Base-by-base conservation (phyloP, 2,113 vertebrate genomes). In the Hemiscyllium ocellatum region DNA sequence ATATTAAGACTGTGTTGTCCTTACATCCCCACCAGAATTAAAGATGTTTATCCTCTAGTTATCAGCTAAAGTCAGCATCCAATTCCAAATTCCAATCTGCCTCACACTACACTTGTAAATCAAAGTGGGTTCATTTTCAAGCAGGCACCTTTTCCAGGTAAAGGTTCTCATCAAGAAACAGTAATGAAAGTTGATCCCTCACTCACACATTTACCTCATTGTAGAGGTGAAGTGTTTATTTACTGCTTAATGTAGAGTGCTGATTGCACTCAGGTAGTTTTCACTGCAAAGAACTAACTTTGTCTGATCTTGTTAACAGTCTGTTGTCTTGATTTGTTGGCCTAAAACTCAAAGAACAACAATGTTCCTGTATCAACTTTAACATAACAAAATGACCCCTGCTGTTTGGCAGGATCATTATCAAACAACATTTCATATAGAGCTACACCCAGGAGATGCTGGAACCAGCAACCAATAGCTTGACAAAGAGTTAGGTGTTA, bases 171-270 rank as follows among this genome's bases (percentile, higher is more conserved):
- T 66, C 61, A 66, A 65, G 89, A 91, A 91, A n/a, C 89, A 91
- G 68, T 93, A 68, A 93, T 66, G n/a, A 66, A n/a, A 20, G 33
- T 93, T 68, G 33, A 93, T 65, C 89, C 5, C 61, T 68, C 89
- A 42, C 89, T 68, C 33, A 0, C 61, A 68, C 61, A 93, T 93
- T 93, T 65, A 42, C 19, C 33, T 93, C 17, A 24, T n/a, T 37
- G 89, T 17, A 5, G 89, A 93, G 33, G 89, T 93, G 20, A 93
- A 93, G 33, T 26, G 33, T 93, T 93, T 93, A 37, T 93, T 93
- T 66, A 37, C 89, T 22, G 61, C 22, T 93, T 37, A 66, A 91
- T n/a, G n/a, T 8, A 90, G 26, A 19, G 56, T 37, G 61, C 33
- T 93, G 89, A 93, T 93, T 68, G 8, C 61, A 93, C 5, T 37